Evolutionary conservation across 2,888 invertebrate species (phyloP), one percentile per base, ranked within the genome.

Genomic region (Argyresthia albistria): DNA sequence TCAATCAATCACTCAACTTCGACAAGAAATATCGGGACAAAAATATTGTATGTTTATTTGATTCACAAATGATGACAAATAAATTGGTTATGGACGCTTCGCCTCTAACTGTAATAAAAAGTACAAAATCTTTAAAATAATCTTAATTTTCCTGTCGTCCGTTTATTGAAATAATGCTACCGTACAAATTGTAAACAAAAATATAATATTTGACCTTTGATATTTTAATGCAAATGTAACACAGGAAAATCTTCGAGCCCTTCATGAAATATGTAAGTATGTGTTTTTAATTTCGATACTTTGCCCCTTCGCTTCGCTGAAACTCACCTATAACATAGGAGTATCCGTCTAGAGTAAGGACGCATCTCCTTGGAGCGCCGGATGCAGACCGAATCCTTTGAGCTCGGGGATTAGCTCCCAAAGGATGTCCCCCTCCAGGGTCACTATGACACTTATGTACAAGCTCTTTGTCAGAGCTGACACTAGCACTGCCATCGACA

Each of bases 321-420:
- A 15, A 87, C 93, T 91, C 81, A 95, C 95, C 95, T 88, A 95
- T 95, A 65, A 95, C 94, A 81, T 95, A 95, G 59, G 93, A 94
- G 86, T 95, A 95, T 66, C 95, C 95, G 76, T 95, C 95, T 61
- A 95, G 89, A 48, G 94, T 94, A 60, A 95, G 91, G 58, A 95
- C 93, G 86, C 95, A 95, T 82, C 93, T 93, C 69, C 93, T 89
- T 25, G 93, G 89, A 56, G 90, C 25, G 64, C 89, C 82, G 58
- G 89, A 89, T 53, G 88, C 75, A 35, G 84, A 81, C 59, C 81
- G 75, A 66, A 83, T 83, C 52, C 88, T 75, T 47, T 73, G 69
- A 49, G 76, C 67, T 59, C 84, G 73, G 3, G 82, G 80, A 50
- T 70, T 71, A 45, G 79, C 74, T 53, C 78, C 83, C 57, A 82